Percentiles rank a stretch among this genome's conserved stretches.
Conservation (phyloP, 2,888 invertebrate genomes). For the Timandra comae region DNA sequence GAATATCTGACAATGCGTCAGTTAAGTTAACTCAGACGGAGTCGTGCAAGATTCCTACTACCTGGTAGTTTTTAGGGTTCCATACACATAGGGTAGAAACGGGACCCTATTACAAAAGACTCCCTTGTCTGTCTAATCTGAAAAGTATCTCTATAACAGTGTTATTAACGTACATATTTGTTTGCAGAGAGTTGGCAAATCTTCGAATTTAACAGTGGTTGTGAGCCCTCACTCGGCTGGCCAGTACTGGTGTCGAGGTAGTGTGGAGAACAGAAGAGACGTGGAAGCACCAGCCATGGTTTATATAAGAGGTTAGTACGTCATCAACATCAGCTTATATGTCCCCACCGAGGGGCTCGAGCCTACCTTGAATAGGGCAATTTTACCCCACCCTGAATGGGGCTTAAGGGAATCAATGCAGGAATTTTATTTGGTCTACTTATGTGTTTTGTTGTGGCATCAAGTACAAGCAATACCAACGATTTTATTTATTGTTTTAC, state of each 20-base stretch:
- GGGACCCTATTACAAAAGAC: no score
- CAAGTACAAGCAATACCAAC: no score
- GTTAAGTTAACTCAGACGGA: no score
- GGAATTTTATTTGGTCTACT: no score
- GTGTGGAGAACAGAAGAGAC: conserved; percentile 89
- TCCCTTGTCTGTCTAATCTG: neutral
- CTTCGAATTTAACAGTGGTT: conserved; percentile 85
- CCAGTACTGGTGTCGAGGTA: conserved; percentile 92
- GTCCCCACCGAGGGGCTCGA: no score
- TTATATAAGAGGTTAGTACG: conserved; percentile 81
- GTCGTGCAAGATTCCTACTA: no score
- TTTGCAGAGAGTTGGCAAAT: conserved; percentile 81
- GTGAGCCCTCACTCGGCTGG: conserved; percentile 88
- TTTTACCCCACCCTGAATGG: neutral
- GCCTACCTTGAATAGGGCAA: neutral
- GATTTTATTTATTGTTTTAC: no score
- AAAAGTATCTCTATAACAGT: neutral
- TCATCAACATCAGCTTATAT: no score
- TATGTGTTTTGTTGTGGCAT: no score
- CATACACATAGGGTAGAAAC: neutral
- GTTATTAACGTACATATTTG: neutral
- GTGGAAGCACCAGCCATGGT: conserved; percentile 87
- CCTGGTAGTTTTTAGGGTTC: no score
- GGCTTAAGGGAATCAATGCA: neutral
- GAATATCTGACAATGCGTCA: no score